Percentiles rank a stretch among this genome's conserved stretches.
These are phyloP conservation scores for Myioborus miniatus DNA, from an alignment of 2,797 vertebrate genomes.

Conservation along the genomic window DNA sequence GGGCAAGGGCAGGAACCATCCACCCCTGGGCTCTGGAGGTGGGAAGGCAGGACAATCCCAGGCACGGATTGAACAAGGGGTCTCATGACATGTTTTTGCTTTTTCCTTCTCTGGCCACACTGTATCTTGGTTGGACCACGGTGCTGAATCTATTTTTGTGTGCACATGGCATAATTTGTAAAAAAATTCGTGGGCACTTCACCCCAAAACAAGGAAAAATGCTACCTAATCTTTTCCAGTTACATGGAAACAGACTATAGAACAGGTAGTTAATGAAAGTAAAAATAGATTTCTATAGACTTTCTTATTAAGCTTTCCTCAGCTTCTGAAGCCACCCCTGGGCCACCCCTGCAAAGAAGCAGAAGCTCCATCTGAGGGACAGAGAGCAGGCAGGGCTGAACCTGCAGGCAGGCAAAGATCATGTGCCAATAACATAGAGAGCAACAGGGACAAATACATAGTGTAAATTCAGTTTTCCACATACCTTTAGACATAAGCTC, in stretches of 20 bases:
- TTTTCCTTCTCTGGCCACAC: neutral
- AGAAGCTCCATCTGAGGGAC: neutral
- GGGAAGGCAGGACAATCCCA: neutral
- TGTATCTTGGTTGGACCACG: neutral
- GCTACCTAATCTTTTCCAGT: neutral
- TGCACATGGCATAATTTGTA: neutral
- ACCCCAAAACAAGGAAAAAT: neutral
- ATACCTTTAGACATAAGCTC: neutral
- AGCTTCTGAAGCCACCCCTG: neutral
- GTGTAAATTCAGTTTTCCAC: neutral
- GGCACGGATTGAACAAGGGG: rapidly evolving
- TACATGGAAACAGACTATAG: neutral
- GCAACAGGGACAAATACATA: neutral
- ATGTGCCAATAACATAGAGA: neutral
- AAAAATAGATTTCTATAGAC: neutral
- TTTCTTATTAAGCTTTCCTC: neutral
- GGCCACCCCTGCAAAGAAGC: neutral
- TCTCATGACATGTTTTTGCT: neutral
- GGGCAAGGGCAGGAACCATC: neutral
- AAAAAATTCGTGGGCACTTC: neutral
- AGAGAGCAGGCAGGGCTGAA: neutral
- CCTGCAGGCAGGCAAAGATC: neutral
- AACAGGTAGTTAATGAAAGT: neutral
- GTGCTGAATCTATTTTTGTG: neutral
- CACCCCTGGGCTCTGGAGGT: neutral